Evolutionary conservation across 2,888 invertebrate genomes (phyloP), one percentile per base, ranked within the genome.

Genomic region (Drosophila kambysellisi): DNA sequence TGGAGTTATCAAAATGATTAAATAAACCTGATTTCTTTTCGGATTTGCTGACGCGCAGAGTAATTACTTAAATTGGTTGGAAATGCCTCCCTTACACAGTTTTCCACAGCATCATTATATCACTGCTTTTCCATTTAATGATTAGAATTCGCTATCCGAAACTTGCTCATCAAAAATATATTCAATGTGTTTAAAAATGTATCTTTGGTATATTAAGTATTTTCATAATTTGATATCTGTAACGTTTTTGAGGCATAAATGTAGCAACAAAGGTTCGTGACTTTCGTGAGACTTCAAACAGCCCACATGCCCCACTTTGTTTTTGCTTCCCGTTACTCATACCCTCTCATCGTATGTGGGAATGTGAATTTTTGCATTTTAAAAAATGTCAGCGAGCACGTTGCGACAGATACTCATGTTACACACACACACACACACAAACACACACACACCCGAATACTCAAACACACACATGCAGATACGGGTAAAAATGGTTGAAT

Each of bases 401-500:
- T 53, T 70, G 61, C 20, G 43, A 39, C 37, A 57, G 71, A 70
- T 62, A 57, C 71, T 70, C 52, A 11, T 62, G 39, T 70, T 70
- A 9, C 20, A 37, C 60, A 37, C 56, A 56, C 56, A 51, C 29
- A 29, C 25, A 25, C 20, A 4, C 25, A 50, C 8, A 50, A 17
- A 48, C 8, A 50, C 15, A 32, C 53, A 32, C 46, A 56, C 4
- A 20, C 41, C 20, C 46, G 8, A 46, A 46, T 25, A 4, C 46
- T 15, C 15, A 20, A 25, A 32, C 15, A 57, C 20, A 9, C 3
- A 32, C 15, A 32, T 46, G 33, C 51, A 70, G 51, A 70, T 54
- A 60, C 59, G 70, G 50, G 20, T 60, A 58, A 61, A 69, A 52
- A 61, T 66, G 64, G 50, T 73, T 65, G 70, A 66, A 70, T 74